These are phyloP conservation scores for Deilephila porcellus DNA, from an alignment of 2,888 invertebrate species.

Conservation along the genomic window DNA sequence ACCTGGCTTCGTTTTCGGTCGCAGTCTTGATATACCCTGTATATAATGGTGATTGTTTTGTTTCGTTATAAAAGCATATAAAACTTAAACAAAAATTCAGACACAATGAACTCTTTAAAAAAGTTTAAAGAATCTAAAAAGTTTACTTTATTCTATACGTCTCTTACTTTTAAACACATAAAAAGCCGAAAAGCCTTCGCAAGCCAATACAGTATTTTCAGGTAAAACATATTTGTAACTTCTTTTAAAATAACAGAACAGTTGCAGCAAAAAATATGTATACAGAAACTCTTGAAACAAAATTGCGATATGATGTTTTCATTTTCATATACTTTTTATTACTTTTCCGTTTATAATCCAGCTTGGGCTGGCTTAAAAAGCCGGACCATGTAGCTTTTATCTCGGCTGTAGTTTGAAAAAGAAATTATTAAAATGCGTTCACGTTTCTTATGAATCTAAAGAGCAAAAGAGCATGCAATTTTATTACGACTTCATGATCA, in stretches of 20 bases:
- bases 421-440: constrained; percentile 10
- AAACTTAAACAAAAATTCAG: too few species aligned
- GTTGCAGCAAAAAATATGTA: constrained; percentile 11
- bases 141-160: too few species aligned
- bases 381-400: constrained; percentile 22
- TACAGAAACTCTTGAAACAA: constrained; percentile 15
- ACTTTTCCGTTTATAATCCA: constrained; percentile 24
- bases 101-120: too few species aligned
- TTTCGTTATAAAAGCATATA: too few species aligned
- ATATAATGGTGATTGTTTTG: too few species aligned
- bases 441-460: not conserved
- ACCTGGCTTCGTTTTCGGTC: too few species aligned
- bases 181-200: too few species aligned
- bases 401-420: constrained; percentile 5
- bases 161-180: too few species aligned
- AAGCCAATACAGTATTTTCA: not conserved
- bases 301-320: constrained; percentile 26
- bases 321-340: constrained; percentile 26
- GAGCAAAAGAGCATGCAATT: too few species aligned
- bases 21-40: too few species aligned
- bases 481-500: not conserved
- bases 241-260: constrained; percentile 3
- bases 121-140: too few species aligned
- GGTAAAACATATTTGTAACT: not conserved
- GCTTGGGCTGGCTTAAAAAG: constrained; percentile 18